These are phyloP conservation scores for Gallinago jamesoni DNA, from an alignment of 2,113 vertebrate genomes.

Conservation along the genomic window DNA sequence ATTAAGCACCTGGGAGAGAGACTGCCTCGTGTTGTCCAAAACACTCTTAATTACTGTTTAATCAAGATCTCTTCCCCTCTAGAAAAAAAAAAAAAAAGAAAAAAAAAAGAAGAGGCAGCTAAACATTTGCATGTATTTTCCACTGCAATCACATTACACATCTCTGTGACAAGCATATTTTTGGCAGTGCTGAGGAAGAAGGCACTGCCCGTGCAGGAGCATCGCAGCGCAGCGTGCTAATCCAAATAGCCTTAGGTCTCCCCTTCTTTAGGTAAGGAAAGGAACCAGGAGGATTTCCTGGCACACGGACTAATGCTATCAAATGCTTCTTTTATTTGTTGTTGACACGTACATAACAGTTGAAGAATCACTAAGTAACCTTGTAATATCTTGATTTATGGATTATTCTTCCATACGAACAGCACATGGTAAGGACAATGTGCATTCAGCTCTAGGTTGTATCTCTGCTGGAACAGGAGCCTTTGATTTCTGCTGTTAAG, in stretches of 20 bases:
- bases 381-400: slow-evolving; percentile 65
- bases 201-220: slow-evolving; percentile 39
- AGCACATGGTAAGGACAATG: neutral
- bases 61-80: slow-evolving; percentile 62
- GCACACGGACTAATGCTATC: slow-evolving; percentile 48
- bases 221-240: slow-evolving; percentile 25
- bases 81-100: neutral
- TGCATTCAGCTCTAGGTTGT: neutral
- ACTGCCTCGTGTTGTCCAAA: slow-evolving; percentile 53
- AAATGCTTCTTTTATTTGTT: slow-evolving; percentile 60
- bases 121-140: slow-evolving; percentile 36
- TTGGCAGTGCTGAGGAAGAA: slow-evolving; percentile 47
- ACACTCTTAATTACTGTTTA: slow-evolving; percentile 66
- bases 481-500: neutral
- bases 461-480: neutral
- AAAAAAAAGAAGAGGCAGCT: neutral
- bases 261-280: slow-evolving; percentile 40
- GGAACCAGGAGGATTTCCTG: slow-evolving; percentile 59
- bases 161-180: slow-evolving; percentile 36
- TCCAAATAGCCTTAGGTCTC: slow-evolving; percentile 65
- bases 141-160: slow-evolving; percentile 1
- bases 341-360: slow-evolving; percentile 57
- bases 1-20: slow-evolving; percentile 67
- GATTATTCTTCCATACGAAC: slow-evolving; percentile 12
- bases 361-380: slow-evolving; percentile 54